Conservation (phyloP, 2,113 vertebrate genomes). For the Ceyx melanurus region DNA sequence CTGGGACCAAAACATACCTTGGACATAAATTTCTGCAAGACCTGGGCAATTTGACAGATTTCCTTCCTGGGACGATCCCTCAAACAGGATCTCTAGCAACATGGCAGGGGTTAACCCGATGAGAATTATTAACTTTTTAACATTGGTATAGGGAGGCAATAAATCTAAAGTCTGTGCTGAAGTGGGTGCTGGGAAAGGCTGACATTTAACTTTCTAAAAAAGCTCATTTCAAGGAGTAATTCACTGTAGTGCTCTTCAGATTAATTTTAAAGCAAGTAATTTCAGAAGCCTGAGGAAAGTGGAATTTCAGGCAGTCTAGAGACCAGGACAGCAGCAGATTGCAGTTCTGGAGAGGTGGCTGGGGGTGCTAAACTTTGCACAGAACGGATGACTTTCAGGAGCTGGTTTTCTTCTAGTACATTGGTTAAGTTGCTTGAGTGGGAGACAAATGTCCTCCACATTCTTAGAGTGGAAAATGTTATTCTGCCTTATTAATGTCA, state of each 20-base stretch:
- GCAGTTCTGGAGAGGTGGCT: neutral
- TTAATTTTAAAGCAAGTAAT: slow-evolving; percentile 7
- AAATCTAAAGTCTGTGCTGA: neutral
- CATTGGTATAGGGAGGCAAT: neutral
- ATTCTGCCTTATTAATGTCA: neutral
- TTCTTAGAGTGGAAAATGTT: neutral
- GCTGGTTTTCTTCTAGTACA: neutral
- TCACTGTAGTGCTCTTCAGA: slow-evolving; percentile 1
- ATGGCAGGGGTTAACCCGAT: neutral
- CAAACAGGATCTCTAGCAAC: neutral
- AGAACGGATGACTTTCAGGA: neutral
- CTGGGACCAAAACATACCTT: neutral
- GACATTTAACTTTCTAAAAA: slow-evolving; percentile 21
- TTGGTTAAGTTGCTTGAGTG: neutral
- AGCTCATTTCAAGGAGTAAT: slow-evolving; percentile 13
- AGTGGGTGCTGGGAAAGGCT: neutral
- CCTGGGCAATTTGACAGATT: accelerated
- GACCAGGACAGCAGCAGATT: neutral
- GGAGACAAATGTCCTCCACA: neutral
- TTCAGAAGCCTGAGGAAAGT: neutral
- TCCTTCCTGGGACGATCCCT: neutral
- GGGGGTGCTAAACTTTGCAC: neutral
- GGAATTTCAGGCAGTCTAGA: neutral
- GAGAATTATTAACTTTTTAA: neutral
- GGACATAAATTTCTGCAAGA: neutral